Conservation (phyloP, 2,113 vertebrate species). For the Mellivora capensis region DNA sequence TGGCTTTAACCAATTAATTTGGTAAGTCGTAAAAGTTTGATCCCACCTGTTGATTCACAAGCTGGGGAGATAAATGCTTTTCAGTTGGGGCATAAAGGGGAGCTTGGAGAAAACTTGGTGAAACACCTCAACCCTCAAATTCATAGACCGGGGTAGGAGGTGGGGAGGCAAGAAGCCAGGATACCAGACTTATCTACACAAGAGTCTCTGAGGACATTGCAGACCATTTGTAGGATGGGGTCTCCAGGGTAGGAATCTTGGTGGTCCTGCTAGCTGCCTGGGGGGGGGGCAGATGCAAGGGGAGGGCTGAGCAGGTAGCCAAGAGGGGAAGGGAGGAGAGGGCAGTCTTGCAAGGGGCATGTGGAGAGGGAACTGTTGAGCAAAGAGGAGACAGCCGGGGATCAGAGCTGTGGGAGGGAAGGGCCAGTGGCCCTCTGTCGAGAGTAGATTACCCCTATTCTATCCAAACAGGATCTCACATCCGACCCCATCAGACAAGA, state of each 20-base stretch:
- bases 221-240: neutral
- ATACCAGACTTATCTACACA: neutral
- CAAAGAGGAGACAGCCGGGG: neutral
- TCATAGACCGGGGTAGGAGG: neutral
- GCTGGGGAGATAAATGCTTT: neutral
- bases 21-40: neutral
- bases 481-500: too few species aligned
- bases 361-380: neutral
- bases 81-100: neutral
- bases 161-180: neutral
- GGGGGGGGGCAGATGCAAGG: neutral
- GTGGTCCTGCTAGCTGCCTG: neutral
- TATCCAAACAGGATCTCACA: neutral
- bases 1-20: neutral
- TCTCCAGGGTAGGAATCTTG: neutral
- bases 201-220: neutral
- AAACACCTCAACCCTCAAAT: neutral
- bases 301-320: neutral
- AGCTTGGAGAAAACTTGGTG: neutral
- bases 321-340: neutral
- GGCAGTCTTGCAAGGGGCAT: neutral
- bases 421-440: neutral
- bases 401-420: neutral
- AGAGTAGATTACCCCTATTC: neutral
- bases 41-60: neutral